Conservation (phyloP, 2,113 vertebrate species). For the Reinhardtius hippoglossoides region DNA sequence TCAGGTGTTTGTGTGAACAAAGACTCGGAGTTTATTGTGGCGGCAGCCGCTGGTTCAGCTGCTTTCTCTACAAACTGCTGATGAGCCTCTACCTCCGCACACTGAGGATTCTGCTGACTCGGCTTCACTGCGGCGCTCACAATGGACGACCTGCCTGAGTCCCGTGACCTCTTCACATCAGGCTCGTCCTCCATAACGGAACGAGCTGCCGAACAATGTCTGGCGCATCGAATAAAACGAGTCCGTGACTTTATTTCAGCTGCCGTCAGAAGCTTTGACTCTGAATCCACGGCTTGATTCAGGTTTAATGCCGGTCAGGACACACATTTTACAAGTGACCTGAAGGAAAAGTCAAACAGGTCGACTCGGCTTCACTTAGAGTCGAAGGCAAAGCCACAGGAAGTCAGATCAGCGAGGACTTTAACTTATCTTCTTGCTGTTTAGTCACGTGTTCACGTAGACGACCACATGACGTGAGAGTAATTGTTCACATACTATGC, state of each 20-base stretch:
- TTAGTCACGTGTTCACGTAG: too few relatives aligned
- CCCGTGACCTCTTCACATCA: neutral
- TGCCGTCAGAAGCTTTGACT: neutral
- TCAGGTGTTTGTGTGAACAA: slow-evolving; percentile 53
- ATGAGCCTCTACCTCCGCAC: slow-evolving; percentile 54
- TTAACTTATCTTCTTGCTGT: too few relatives aligned
- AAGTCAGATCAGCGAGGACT: too few relatives aligned
- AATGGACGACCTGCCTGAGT: slow-evolving; percentile 35
- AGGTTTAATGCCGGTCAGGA: neutral
- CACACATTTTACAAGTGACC: too few relatives aligned
- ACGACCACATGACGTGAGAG: too few relatives aligned
- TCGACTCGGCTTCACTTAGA: too few relatives aligned
- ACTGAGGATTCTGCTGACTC: slow-evolving; percentile 56
- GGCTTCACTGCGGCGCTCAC: slow-evolving; percentile 37
- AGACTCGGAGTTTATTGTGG: slow-evolving; percentile 28
- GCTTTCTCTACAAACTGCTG: slow-evolving; percentile 79
- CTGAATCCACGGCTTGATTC: too few relatives aligned
- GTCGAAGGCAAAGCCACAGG: too few relatives aligned
- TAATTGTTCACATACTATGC: too few relatives aligned
- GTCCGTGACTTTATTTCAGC: neutral
- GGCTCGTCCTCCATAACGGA: neutral
- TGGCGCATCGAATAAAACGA: neutral
- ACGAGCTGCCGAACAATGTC: neutral
- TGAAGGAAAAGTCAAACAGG: too few relatives aligned
- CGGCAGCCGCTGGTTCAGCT: slow-evolving; percentile 49